Base-by-base conservation (phyloP, 2,888 invertebrate species). In the Xylota sylvarum region DNA sequence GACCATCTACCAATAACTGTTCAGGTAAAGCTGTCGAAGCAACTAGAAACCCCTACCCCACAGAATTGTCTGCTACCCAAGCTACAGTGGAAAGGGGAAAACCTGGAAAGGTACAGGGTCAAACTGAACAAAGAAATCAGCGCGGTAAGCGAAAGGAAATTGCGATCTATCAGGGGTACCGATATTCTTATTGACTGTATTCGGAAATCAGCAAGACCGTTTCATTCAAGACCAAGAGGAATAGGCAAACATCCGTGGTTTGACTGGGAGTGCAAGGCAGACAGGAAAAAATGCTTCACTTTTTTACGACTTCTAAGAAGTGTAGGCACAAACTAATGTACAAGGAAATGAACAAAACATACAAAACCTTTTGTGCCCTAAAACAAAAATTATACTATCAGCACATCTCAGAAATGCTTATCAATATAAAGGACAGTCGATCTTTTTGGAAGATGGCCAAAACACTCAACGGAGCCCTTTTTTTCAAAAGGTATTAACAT, bases 391-490 rank as follows among this genome's bases (percentile, higher is more conserved):
- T 35, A 5, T 35, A 35, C 10, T 2, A 2, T 3, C 37, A 10
- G 9, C 10, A 37, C 12, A 9, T 10, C 37, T 37, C 4, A 37
- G 10, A 10, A 37, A 37, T 5, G 35, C 35, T 37, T 10, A 10
- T 1, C 2, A 37, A 4, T 37, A 37, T 46, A 14, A 46, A 46
- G 9, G 6, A 56, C 7, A 14, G 32, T 14, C 6, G 30, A 10
- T 14, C 14, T 9, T 56, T 56, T 1, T 56, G 56, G 56, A 56
- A 35, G 14, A 58, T 37, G 6, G 35, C 37, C 37, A 35, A 32
- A 58, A 58, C 35, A 9, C 19, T 58, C 4, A 58, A 58, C 17
- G 58, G 58, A 9, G 19, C 37, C 1, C 12, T 37, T 58, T 37
- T 58, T 58, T 35, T n/a, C 17, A 17, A 58, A 17, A 19, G 9